phyloP scores from a whole-genome alignment of 2,797 vertebrate species.

The Poeciliopsis turneri region DNA sequence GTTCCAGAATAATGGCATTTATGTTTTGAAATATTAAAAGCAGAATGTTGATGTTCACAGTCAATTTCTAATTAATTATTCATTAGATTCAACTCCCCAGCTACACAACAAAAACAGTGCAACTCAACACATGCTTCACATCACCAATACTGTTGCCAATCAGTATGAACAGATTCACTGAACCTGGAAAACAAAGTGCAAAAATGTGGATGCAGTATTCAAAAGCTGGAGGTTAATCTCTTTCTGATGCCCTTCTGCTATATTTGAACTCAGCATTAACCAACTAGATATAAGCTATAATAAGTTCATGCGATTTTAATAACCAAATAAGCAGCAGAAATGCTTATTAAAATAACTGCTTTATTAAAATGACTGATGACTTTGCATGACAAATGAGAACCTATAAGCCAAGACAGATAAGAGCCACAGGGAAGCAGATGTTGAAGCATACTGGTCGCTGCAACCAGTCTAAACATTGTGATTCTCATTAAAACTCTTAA shows the following conservation, averaged over 20 bases:
- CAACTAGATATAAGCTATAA: neutral
- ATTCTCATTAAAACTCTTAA: constrained; percentile 12
- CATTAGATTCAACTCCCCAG: neutral
- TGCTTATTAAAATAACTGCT: neutral
- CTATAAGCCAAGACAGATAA: neutral
- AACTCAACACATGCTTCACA: neutral
- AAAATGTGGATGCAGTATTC: neutral
- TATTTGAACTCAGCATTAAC: neutral
- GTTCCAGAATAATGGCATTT: neutral
- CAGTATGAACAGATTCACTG: neutral
- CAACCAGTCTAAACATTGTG: constrained; percentile 8
- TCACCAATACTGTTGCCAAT: neutral
- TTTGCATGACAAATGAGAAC: neutral
- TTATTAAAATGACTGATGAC: neutral
- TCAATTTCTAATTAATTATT: neutral
- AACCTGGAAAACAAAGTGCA: neutral
- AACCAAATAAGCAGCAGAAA: neutral
- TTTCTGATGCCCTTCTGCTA: neutral
- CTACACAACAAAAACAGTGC: neutral
- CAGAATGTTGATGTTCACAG: neutral
- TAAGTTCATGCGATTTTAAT: neutral
- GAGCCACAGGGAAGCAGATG: neutral
- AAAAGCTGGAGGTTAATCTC: neutral
- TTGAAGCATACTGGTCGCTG: neutral
- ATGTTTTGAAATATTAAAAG: constrained; percentile 1